Evolutionary conservation across 2,797 vertebrate genomes (phyloP).

Genomic region (Pristis pectinata): DNA sequence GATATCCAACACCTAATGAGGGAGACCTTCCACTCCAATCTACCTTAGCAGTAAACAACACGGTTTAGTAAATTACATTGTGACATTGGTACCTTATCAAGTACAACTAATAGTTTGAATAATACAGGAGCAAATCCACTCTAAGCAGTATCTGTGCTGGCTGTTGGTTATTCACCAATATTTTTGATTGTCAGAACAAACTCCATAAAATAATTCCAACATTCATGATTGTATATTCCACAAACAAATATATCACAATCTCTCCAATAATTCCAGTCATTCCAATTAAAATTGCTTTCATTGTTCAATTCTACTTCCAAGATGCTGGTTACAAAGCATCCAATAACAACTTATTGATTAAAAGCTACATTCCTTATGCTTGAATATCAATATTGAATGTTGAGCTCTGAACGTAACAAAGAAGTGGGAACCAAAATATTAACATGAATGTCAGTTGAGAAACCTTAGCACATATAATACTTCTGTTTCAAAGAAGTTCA

Average conservation of each 20-base stretch:
- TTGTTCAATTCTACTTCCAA: not conserved
- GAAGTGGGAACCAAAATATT: not conserved
- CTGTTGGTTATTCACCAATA: not conserved
- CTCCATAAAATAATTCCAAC: not conserved
- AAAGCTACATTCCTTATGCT: not conserved
- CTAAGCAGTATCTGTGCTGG: no score
- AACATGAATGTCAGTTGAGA: not conserved
- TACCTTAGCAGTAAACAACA: not conserved
- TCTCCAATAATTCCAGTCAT: not conserved
- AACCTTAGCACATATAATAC: not conserved
- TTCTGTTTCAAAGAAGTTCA: conserved; percentile 9
- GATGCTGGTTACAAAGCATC: not conserved
- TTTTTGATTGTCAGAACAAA: not conserved
- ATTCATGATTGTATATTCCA: not conserved
- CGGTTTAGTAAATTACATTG: not conserved
- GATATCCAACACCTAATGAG: not conserved
- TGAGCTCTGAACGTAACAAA: not conserved
- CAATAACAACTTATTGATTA: not conserved
- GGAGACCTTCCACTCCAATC: not conserved
- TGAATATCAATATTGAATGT: no score
- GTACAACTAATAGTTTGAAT: not conserved
- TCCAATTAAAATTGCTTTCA: not conserved
- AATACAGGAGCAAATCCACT: not conserved
- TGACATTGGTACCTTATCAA: not conserved
- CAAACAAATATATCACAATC: not conserved